Evolutionary conservation across 2,797 vertebrate species (phyloP).

Genomic region (Parauchenoglanis punctatus): DNA sequence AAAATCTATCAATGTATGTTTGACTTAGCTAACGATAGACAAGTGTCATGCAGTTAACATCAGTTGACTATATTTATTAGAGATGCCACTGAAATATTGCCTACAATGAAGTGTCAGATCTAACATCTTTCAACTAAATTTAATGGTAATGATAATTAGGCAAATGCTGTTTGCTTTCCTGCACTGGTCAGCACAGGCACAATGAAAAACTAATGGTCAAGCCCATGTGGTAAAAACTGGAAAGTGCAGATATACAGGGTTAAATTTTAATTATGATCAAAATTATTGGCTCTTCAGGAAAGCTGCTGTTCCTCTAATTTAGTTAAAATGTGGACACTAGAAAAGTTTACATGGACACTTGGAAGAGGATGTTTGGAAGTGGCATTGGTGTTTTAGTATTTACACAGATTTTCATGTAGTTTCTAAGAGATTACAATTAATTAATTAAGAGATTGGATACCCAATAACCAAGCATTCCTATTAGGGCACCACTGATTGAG

Average conservation of each 20-base stretch:
- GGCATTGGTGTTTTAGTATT: constrained; percentile 6
- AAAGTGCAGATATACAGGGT: background rate
- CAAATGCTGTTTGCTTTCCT: background rate
- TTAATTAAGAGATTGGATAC: background rate
- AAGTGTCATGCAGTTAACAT: background rate
- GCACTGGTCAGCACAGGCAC: background rate
- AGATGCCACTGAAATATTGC: background rate
- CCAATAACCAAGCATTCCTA: constrained; percentile 39
- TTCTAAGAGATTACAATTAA: constrained; percentile 11
- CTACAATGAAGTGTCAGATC: background rate
- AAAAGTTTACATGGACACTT: background rate
- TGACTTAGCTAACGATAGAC: background rate
- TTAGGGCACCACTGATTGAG: constrained; percentile 40
- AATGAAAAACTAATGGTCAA: background rate
- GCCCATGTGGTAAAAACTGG: background rate
- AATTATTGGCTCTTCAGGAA: background rate
- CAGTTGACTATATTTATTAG: background rate
- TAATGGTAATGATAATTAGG: background rate
- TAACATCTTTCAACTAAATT: background rate
- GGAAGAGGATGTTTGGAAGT: background rate
- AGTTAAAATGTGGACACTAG: background rate
- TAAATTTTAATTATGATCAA: background rate
- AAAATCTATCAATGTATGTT: background rate
- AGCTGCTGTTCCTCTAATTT: background rate
- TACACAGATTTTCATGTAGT: background rate